Evolutionary conservation across 2,113 vertebrate species (phyloP), one percentile per base, ranked within the genome.

Genomic region (Poeciliopsis prolifica): DNA sequence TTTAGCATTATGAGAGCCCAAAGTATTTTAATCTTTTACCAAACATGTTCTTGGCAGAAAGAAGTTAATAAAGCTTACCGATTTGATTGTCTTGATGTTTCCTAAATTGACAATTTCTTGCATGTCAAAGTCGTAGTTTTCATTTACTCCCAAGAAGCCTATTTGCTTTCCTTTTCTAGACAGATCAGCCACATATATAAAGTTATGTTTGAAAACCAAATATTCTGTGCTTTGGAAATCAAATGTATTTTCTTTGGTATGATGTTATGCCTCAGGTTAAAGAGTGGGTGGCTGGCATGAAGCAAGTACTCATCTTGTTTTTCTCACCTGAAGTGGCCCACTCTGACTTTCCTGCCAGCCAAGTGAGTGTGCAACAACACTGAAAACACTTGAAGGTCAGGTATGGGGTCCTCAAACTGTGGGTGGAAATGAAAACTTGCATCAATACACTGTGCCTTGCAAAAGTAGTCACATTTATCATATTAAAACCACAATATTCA

Each of bases 321-420:
- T 67, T 69, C 71, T 90, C 88, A 96, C 96, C 91, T 90, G 85
- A 94, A 95, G 0, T 95, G 94, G 30, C 89, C 91, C 0, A 92
- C 90, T 91, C 93, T 88, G 74, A 96, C 44, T 72, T 94, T 91
- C 22, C 87, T 91, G 26, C 95, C 95, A 28, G 94, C 90, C 71
- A 96, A 62, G 79, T 96, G 96, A 24, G 94, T 96, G 85, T 97
- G 96, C 64, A 96, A 75, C n/a, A 94, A 3, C 62, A 88, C 93
- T n/a, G 91, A 88, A 15, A 92, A 95, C 0, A 95, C 90, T 0
- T 94, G 85, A 26, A 96, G 85, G 14, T 96, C 94, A 12, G 90
- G 83, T 58, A 92, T 7, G 0, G 92, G 83, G 30, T 80, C 64
- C 24, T 89, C 54, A n/a, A 94, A 30, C 96, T 97, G 77, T 2